Conservation (phyloP, 2,888 invertebrate genomes). For the Idaea straminata region DNA sequence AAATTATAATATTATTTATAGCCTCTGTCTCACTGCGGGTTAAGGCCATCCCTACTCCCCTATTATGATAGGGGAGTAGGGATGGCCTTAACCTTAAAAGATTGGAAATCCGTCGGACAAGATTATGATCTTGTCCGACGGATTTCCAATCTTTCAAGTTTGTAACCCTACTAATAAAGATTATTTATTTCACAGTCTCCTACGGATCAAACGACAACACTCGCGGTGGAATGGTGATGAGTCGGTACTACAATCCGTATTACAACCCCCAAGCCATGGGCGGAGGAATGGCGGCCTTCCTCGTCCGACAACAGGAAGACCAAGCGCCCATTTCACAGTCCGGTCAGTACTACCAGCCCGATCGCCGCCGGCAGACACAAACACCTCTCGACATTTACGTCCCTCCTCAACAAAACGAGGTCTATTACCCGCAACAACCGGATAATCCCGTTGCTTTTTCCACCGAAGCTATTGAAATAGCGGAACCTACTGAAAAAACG, state of each 20-base stretch:
- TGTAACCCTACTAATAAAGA: background rate
- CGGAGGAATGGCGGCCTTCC: conserved; percentile 67
- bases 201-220: conserved; percentile 60
- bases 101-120: too few relatives aligned
- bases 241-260: conserved; percentile 72
- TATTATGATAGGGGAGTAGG: too few relatives aligned
- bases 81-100: too few relatives aligned
- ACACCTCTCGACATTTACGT: conserved; percentile 54
- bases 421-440: conserved; percentile 58
- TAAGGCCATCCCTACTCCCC: too few relatives aligned
- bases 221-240: conserved; percentile 67
- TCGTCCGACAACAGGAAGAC: conserved; percentile 59
- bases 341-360: conserved; percentile 65
- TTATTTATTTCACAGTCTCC: conserved; percentile 50
- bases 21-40: too few relatives aligned
- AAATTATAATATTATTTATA: too few relatives aligned
- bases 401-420: conserved; percentile 68
- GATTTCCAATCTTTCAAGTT: background rate
- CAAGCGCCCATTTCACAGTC: conserved; percentile 39
- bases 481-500: conserved; percentile 57
- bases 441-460: conserved; percentile 43
- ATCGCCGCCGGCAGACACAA: conserved; percentile 67
- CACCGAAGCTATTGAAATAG: conserved; percentile 53
- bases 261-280: conserved; percentile 53
- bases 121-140: too few relatives aligned